Evolutionary conservation across 2,113 vertebrate species (phyloP), one percentile per base, ranked within the genome.

Genomic region (Monopterus albus): DNA sequence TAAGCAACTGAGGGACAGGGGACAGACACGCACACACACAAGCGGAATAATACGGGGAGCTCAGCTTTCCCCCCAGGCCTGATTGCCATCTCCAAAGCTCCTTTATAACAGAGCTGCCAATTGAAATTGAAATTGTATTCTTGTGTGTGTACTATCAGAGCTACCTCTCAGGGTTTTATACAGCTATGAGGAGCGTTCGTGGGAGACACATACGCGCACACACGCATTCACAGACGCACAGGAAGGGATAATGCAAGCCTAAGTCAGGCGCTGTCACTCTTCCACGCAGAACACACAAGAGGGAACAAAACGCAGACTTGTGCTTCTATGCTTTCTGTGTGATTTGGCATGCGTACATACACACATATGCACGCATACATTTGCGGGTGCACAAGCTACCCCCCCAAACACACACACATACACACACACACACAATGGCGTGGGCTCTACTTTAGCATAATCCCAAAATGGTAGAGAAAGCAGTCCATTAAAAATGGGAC

Each of bases 61-160:
- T 57, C 65, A 56, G 83, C 81, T 80, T 82, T 78, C 85, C 79
- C n/a, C 83, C 46, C 72, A 81, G 89, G 75, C 81, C 72, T 81
- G 89, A 91, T 91, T 90, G 90, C 85, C 87, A 91, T 92, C 89
- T 89, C 88, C 82, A 86, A 83, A 86, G 89, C 72, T 68, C 72
- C 67, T 76, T 86, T 86, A 85, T 87, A 91, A 87, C 85, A 81
- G 72, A 70, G 75, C 82, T 80, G 72, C 75, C 87, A 88, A 92
- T 91, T 91, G 89, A 93, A 90, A 92, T 88, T 91, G 89, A 93
- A 92, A 92, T 85, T 85, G 79, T 91, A 90, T 90, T 92, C 82
- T 89, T 89, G 81, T 83, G 88, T 90, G 83, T 81, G 76, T 60
- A 72, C 82, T 87, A 85, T 89, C 82, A 86, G 73, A 74, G 82